Conservation (phyloP, 2,113 vertebrate species). For the Corapipo altera region DNA sequence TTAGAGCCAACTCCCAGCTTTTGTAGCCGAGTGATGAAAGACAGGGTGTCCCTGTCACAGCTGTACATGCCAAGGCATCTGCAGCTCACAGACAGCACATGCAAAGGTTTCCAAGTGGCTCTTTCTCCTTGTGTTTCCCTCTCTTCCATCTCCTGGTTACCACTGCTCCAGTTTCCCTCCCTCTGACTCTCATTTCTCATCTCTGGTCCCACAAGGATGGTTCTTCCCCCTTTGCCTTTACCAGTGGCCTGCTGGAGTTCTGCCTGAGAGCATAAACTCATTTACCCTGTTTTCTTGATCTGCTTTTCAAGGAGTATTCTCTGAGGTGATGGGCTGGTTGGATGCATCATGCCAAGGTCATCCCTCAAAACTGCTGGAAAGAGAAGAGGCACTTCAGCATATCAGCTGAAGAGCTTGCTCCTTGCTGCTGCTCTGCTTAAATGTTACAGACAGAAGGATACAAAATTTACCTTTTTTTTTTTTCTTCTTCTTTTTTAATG, state of each 20-base stretch:
- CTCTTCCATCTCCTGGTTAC: not conserved
- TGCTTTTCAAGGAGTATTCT: not conserved
- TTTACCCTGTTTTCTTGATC: not conserved
- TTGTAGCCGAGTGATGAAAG: not conserved
- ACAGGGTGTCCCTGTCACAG: not conserved
- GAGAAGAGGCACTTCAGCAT: not conserved
- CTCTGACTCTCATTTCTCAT: not conserved
- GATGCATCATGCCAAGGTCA: not conserved
- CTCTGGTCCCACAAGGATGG: accelerated
- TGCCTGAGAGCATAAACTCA: not conserved
- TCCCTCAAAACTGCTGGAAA: not conserved
- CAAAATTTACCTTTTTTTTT: not conserved
- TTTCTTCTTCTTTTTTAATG: not conserved
- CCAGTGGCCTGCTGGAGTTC: not conserved
- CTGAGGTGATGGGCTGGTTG: not conserved
- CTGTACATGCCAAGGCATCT: not conserved
- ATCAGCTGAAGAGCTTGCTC: not conserved
- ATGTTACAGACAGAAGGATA: not conserved
- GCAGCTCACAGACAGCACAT: accelerated
- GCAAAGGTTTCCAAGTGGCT: not conserved
- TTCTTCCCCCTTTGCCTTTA: not conserved
- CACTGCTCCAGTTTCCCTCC: not conserved
- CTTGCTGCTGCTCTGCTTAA: not conserved
- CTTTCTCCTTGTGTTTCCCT: not conserved
- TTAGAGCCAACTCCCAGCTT: not conserved